Percentiles rank a stretch among this genome's conserved stretches.
Evolutionary conservation across 1,140 invertebrate species (phyloP).

Genomic region (Lysiphlebus fabarum): DNA sequence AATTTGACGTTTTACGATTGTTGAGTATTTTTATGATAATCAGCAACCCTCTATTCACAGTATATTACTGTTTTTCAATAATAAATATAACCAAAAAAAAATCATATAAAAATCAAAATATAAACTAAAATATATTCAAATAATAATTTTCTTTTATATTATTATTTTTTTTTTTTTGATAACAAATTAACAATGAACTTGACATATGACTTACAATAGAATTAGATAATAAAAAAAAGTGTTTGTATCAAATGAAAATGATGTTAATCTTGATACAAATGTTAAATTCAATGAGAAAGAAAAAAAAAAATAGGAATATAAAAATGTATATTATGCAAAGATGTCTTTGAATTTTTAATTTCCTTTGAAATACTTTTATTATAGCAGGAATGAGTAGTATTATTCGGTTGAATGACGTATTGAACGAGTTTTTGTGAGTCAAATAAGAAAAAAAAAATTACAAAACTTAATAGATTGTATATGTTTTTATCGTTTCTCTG

Average conservation of each 20-base stretch:
- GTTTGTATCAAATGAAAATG: neutral
- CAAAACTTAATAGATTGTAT: neutral
- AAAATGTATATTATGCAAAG: slow-evolving; percentile 51
- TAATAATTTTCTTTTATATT: neutral
- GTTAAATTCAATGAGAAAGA: slow-evolving; percentile 21
- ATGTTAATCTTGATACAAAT: neutral
- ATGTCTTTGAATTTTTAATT: slow-evolving; percentile 58
- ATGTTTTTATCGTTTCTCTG: neutral
- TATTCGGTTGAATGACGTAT: slow-evolving; percentile 57
- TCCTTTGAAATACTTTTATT: slow-evolving; percentile 58
- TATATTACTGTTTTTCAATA: slow-evolving; percentile 23
- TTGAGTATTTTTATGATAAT: slow-evolving; percentile 50
- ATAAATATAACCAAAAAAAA: slow-evolving; percentile 6
- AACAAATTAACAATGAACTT: no score
- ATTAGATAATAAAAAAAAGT: no score
- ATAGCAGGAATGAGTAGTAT: slow-evolving; percentile 55
- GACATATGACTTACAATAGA: no score
- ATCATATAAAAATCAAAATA: slow-evolving; percentile 24
- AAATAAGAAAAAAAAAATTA: slow-evolving; percentile 23
- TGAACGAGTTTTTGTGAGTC: slow-evolving; percentile 56
- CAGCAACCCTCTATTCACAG: slow-evolving; percentile 22
- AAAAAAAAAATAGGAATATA: slow-evolving; percentile 34
- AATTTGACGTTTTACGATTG: slow-evolving; percentile 40
- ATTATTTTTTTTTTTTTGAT: no score
- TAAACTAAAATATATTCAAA: neutral